Conservation (phyloP, 2,888 invertebrate genomes). For the Catocala nupta region DNA sequence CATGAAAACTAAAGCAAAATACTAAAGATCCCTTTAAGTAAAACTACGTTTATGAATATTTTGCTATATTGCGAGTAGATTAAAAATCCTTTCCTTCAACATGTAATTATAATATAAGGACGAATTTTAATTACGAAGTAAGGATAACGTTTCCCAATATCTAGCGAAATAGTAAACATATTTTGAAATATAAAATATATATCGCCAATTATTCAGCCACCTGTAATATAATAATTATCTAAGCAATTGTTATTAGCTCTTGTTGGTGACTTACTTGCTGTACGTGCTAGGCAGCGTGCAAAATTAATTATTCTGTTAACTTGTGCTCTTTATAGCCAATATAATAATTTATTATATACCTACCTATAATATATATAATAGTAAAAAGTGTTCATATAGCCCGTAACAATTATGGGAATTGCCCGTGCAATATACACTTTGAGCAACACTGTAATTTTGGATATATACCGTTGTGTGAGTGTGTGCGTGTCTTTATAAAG, state of each 20-base stretch:
- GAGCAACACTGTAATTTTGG: neutral
- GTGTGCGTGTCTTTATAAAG: neutral
- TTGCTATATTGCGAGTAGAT: no score
- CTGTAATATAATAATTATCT: constrained; percentile 44
- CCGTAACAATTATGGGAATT: neutral
- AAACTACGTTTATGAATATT: no score
- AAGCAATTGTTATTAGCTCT: constrained; percentile 38
- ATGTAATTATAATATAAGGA: no score
- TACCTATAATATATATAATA: neutral
- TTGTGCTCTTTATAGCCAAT: constrained; percentile 45
- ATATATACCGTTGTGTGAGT: constrained; percentile 8
- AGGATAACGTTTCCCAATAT: neutral
- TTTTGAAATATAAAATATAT: constrained; percentile 25
- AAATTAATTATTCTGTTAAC: constrained; percentile 64
- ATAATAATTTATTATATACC: constrained; percentile 8
- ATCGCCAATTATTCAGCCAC: constrained; percentile 54
- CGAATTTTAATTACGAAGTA: no score
- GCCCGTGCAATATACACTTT: neutral
- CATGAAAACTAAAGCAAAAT: no score
- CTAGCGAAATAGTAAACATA: constrained; percentile 1
- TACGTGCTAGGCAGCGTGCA: constrained; percentile 88
- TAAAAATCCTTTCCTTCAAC: no score
- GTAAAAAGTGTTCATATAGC: neutral
- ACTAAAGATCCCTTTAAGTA: no score
- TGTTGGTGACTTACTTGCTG: constrained; percentile 88